phyloP scores from a whole-genome alignment of 1,140 invertebrate species.

The Drosophila pseudoobscura region DNA sequence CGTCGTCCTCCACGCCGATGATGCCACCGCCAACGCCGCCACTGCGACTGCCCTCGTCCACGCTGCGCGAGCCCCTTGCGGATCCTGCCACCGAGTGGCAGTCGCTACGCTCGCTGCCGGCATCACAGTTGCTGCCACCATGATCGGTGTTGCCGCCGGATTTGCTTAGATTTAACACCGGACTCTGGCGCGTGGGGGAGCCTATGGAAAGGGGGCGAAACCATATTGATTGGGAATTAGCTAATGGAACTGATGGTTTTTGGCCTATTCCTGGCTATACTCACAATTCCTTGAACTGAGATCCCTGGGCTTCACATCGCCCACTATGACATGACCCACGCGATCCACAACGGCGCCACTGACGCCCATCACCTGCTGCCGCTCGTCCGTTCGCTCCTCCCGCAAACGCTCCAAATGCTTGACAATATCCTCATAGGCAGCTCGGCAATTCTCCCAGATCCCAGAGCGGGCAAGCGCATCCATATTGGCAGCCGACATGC shows the following conservation, averaged over 20 bases:
- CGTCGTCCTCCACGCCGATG: conserved; percentile 84
- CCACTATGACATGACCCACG: conserved; percentile 83
- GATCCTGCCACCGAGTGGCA: conserved; percentile 84
- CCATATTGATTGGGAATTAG: too few species aligned
- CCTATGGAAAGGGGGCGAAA: conserved; percentile 84
- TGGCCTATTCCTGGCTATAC: conserved; percentile 45
- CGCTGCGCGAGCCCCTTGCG: conserved; percentile 76
- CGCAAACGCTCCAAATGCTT: conserved; percentile 96
- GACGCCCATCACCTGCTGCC: conserved; percentile 85
- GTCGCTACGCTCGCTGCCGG: conserved; percentile 85
- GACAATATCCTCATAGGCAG: conserved; percentile 95
- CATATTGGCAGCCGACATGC: conserved; percentile 88
- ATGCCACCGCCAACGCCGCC: conserved; percentile 85
- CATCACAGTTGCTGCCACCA: conserved; percentile 85
- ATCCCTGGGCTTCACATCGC: conserved; percentile 91
- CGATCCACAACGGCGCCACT: conserved; percentile 80
- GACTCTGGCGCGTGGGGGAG: conserved; percentile 94
- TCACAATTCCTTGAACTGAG: conserved; percentile 93
- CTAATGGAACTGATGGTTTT: too few species aligned
- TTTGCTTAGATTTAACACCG: conserved; percentile 94
- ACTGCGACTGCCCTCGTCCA: conserved; percentile 83
- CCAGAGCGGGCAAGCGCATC: conserved; percentile 94
- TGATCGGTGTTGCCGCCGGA: conserved; percentile 86
- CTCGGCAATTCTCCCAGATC: conserved; percentile 96
- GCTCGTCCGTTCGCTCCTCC: conserved; percentile 90